Percentiles rank a stretch among this genome's conserved stretches.
These are phyloP conservation scores for Acholoe squamosa DNA, from an alignment of 2,888 invertebrate species.

Conservation along the genomic window DNA sequence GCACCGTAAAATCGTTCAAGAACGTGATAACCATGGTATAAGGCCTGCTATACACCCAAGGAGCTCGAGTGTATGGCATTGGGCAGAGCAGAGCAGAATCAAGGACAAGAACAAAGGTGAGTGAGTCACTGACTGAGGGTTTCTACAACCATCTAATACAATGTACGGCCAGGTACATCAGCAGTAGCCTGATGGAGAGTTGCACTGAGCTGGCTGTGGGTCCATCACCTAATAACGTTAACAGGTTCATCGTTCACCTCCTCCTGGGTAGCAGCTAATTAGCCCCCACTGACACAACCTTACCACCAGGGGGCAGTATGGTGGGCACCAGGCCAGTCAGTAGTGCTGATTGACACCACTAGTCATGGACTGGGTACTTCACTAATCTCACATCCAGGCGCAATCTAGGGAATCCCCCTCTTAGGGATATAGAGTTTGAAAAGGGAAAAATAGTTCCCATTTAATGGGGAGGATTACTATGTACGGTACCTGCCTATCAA, in stretches of 20 bases:
- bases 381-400: not conserved
- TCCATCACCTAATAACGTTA: not conserved
- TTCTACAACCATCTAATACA: not conserved
- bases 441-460: no score
- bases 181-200: not conserved
- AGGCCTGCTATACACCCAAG: no score
- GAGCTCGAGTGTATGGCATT: no score
- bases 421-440: no score
- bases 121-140: no score
- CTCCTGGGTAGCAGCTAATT: not conserved
- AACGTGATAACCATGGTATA: no score
- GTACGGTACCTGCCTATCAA: no score
- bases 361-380: not conserved
- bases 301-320: not conserved
- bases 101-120: no score
- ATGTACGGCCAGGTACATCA: constrained; percentile 22
- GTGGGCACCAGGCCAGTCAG: not conserved
- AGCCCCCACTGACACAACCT: constrained; percentile 21
- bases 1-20: no score
- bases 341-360: not conserved
- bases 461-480: no score
- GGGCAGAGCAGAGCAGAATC: no score
- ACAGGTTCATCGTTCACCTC: not conserved
- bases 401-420: no score
- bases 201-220: not conserved